A percentile compares a stretch with the other conserved stretches of the same genome.
These are phyloP conservation scores for Steatornis caripensis DNA, from an alignment of 2,113 vertebrate genomes.

Conservation along the genomic window DNA sequence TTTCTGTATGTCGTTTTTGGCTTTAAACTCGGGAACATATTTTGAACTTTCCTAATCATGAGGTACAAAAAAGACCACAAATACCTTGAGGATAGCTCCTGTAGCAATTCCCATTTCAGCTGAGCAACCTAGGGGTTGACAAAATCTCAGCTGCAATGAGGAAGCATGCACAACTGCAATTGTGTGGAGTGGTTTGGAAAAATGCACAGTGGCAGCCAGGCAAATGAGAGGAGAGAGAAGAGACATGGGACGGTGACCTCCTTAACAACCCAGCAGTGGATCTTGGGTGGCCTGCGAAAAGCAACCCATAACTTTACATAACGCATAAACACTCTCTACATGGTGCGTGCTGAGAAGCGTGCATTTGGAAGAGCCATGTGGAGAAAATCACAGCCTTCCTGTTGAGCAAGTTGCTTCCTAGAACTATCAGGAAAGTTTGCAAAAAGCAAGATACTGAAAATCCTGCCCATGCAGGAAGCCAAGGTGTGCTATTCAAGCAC, in stretches of 20 bases:
- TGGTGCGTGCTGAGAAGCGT: not conserved
- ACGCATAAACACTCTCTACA: not conserved
- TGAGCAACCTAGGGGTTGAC: not conserved
- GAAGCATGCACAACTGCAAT: not conserved
- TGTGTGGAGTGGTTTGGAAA: not conserved
- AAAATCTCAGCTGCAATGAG: not conserved
- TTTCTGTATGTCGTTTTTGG: not conserved
- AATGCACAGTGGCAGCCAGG: not conserved
- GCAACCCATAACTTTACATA: not conserved
- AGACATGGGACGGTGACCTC: not conserved
- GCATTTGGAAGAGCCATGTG: not conserved
- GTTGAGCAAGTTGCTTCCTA: not conserved
- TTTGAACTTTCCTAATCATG: not conserved
- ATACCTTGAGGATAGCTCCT: not conserved
- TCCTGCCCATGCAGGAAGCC: not conserved
- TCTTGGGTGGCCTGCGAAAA: not conserved
- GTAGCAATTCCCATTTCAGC: not conserved
- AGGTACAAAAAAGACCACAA: not conserved
- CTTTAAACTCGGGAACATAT: not conserved
- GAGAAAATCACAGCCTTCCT: not conserved
- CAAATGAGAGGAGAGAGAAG: not conserved
- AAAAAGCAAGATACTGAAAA: not conserved
- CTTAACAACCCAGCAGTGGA: not conserved
- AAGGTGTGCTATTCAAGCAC: not conserved
- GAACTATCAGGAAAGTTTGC: not conserved